Conservation (phyloP, 2,113 vertebrate species). For the Upupa epops region DNA sequence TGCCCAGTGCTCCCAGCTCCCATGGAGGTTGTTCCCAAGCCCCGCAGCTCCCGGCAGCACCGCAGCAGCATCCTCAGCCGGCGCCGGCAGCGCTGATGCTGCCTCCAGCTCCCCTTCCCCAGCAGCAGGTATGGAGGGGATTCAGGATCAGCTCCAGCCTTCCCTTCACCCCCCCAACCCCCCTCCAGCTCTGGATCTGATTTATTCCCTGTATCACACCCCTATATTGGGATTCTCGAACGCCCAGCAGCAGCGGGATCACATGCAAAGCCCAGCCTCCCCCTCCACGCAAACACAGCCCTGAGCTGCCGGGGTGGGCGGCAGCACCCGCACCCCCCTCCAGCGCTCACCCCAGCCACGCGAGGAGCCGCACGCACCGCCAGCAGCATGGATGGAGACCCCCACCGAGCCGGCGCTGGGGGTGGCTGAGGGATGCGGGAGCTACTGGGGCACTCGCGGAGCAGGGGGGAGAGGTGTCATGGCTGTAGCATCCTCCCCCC, state of each 20-base stretch:
- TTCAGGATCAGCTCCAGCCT: accelerated
- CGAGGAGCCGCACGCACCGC: neutral
- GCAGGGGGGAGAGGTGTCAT: neutral
- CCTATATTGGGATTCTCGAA: accelerated
- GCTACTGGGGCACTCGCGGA: neutral
- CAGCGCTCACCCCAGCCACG: neutral
- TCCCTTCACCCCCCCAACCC: neutral
- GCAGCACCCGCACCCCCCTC: neutral
- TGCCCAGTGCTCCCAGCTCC: neutral
- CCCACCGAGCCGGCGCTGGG: accelerated
- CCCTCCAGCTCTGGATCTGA: accelerated
- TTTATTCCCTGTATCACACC: accelerated
- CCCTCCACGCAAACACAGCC: neutral
- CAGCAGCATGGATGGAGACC: neutral
- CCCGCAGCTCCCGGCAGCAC: neutral
- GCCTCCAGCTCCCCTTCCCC: neutral
- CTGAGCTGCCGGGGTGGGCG: neutral
- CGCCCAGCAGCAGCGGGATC: accelerated
- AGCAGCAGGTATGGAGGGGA: neutral
- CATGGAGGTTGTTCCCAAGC: neutral
- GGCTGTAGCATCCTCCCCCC: neutral
- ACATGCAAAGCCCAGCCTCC: neutral
- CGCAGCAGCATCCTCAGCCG: neutral
- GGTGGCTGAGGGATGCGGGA: neutral
- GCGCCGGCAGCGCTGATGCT: neutral